Evolutionary conservation across 2,888 invertebrate species (phyloP).

Genomic region (Dryobota labecula): DNA sequence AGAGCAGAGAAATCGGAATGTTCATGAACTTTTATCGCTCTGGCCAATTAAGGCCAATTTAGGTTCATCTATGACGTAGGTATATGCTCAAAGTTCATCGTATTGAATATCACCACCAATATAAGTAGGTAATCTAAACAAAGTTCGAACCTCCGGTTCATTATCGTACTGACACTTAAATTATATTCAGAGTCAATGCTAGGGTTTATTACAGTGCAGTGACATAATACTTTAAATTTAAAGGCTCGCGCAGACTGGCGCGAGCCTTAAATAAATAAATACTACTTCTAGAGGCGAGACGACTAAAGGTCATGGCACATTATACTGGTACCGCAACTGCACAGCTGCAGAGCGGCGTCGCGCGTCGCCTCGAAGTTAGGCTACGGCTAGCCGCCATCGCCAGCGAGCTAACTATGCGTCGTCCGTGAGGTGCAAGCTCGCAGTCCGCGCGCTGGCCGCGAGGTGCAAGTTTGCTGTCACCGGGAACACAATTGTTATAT

Average conservation of each 20-base stretch:
- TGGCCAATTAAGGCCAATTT: constrained; percentile 9
- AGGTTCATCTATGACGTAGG: constrained; percentile 28
- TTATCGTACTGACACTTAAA: not conserved
- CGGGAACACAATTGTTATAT: too few species aligned
- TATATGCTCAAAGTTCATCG: constrained; percentile 26
- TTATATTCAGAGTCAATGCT: not conserved
- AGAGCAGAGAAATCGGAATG: too few species aligned
- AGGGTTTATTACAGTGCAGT: not conserved
- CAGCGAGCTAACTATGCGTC: too few species aligned
- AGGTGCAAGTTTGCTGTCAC: too few species aligned
- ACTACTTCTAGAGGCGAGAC: not conserved
- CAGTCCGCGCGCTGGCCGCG: too few species aligned
- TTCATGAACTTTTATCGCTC: constrained; percentile 21
- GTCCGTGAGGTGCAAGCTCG: too few species aligned
- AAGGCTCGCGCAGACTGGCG: too few species aligned
- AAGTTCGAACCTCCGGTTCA: constrained; percentile 5
- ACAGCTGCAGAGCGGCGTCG: too few species aligned
- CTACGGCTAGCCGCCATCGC: too few species aligned
- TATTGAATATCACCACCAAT: not conserved
- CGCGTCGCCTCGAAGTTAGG: too few species aligned
- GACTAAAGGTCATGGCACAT: too few species aligned
- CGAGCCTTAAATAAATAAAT: not conserved
- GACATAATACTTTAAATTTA: not conserved
- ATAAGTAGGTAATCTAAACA: not conserved
- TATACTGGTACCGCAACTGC: too few species aligned